Percentiles rank a stretch among this genome's conserved stretches.
Conservation (phyloP, 2,797 vertebrate species). For the Trichosurus vulpecula region DNA sequence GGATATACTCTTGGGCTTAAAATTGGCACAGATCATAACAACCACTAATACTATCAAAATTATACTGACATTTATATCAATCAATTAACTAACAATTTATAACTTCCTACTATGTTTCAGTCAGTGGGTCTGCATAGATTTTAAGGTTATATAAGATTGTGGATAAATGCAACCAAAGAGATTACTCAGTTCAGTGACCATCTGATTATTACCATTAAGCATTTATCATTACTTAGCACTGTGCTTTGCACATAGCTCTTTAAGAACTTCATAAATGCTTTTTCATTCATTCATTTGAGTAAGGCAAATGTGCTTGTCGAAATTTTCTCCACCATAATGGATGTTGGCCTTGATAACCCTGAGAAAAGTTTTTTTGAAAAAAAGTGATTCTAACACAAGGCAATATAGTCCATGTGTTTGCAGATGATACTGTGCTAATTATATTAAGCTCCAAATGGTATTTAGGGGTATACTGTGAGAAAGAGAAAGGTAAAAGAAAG, state of each 20-base stretch:
- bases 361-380: background rate
- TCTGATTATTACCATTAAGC: background rate
- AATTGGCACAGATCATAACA: background rate
- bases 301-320: background rate
- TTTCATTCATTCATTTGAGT: background rate
- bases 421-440: background rate
- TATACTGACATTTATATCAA: background rate
- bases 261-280: background rate
- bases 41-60: background rate
- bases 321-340: background rate
- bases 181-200: background rate
- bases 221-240: background rate
- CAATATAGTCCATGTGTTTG: background rate
- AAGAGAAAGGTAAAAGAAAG: background rate
- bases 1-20: conserved; percentile 31
- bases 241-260: background rate
- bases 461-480: background rate
- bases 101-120: background rate
- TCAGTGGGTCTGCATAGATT: background rate
- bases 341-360: background rate
- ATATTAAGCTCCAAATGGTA: background rate
- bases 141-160: background rate
- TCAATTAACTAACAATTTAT: background rate
- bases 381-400: background rate
- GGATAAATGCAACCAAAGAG: background rate